Evolutionary conservation across 2,113 vertebrate species (phyloP), one percentile per base, ranked within the genome.

Genomic region (Fregata magnificens): DNA sequence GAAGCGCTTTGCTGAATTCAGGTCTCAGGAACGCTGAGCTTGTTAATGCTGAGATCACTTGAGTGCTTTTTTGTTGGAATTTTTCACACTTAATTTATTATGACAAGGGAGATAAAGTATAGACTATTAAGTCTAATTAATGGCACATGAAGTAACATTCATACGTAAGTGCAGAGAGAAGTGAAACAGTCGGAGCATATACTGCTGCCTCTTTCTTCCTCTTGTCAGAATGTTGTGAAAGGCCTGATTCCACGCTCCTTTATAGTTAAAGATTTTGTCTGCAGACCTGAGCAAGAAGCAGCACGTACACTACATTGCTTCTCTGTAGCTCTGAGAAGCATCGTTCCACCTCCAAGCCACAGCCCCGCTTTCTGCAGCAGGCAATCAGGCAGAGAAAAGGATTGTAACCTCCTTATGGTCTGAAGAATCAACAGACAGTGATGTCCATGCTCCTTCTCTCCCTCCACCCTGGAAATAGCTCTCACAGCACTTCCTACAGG

Each of bases 61-160:
- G 13, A 94, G 36, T 74, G 52, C 47, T 71, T 88, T 86, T 69
- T 42, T 69, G 29, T 72, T 72, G 28, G 82, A 90, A 45, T 66
- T 70, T 91, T 91, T 92, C 77, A 84, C 80, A 65, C 29, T 59
- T 94, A 84, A 89, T 95, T 92, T 95, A 72, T 94, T 95, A 91
- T 89, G 91, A 94, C 92, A 97, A 87, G 73, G 70, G 83, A 93
- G 91, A 95, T 85, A 91, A 89, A 90, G 53, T 91, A 56, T 40
- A 94, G 81, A 84, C 62, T 93, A 94, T 95, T 88, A 93, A 95
- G 36, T 82, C 66, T 95, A 95, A 95, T 95, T 97, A 95, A 80
- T 80, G 62, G 78, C 58, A 92, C 25, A 24, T 61, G 70, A 72
- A 94, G 49, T 45, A 92, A 77, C 53, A 62, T 21, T 62, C 40